A percentile compares a stretch with the other conserved stretches of the same genome.
Conservation (phyloP, 2,888 invertebrate genomes). For the Gibbula magus region DNA sequence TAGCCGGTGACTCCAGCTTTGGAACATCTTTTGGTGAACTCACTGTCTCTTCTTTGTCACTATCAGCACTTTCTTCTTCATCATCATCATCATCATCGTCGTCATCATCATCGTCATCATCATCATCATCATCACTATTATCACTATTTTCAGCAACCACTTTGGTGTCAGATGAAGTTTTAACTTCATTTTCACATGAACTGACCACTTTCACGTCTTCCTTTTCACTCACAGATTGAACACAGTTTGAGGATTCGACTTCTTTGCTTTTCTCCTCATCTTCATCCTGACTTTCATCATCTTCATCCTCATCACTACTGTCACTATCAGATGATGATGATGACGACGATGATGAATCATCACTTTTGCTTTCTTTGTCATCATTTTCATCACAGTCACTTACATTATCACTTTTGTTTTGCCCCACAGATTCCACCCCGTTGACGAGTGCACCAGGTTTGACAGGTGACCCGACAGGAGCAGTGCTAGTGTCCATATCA, state of each 20-base stretch:
- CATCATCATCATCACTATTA: conserved; percentile 38
- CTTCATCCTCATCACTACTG: conserved; percentile 41
- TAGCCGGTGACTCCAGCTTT: conserved; percentile 15
- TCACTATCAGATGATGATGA: conserved; percentile 35
- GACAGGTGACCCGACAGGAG: neutral
- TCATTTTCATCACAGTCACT: conserved; percentile 29
- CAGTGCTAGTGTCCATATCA: conserved; percentile 28
- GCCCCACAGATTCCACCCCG: conserved; percentile 22
- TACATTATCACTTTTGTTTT: conserved; percentile 36
- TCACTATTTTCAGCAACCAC: conserved; percentile 25
- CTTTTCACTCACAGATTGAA: neutral
- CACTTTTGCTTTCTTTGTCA: conserved; percentile 21
- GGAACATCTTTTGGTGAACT: conserved; percentile 24
- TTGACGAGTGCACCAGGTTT: neutral
- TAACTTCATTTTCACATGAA: neutral
- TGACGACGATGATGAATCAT: conserved; percentile 31
- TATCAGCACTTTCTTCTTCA: conserved; percentile 40
- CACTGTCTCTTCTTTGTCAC: conserved; percentile 14
- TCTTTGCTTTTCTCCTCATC: conserved; percentile 34
- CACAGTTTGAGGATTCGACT: neutral
- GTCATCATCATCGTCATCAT: conserved; percentile 29
- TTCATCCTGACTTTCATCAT: conserved; percentile 31
- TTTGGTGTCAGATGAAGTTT: neutral
- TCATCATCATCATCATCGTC: conserved; percentile 38
- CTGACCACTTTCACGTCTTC: neutral